Base-by-base conservation (phyloP, 2,113 vertebrate species). In the Archocentrus centrarchus region DNA sequence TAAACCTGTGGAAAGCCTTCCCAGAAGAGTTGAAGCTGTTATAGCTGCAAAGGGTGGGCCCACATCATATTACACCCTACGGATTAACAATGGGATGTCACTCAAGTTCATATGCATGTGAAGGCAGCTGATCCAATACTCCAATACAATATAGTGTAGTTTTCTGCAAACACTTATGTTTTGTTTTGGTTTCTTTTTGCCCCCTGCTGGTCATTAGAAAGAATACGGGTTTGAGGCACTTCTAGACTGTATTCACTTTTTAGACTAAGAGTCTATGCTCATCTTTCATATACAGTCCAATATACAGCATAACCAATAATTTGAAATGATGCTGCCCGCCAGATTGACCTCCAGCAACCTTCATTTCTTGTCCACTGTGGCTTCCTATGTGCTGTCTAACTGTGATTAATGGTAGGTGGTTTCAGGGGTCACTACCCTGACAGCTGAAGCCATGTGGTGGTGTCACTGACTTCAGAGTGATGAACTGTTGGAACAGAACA, bases 331-430 rank as follows among this genome's bases (percentile, higher is more conserved):
- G 59, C 59, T 62, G 66, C 44, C 62, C 22, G 59, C 62, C 18
- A 10, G 68, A 68, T 9, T 39, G 82, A 89, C 85, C 82, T 85
- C 85, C 60, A 79, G 82, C 57, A 41, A 47, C 77, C 80, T 77
- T 76, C 78, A 83, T 85, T 81, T 76, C 80, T 89, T 7, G 55
- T 53, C 76, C 83, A 82, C 35, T 4, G 8, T 2, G 47, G 76
- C 79, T 75, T 64, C 64, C 80, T 55, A 18, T 1, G 14, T 47
- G 79, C 80, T n/a, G 82, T 73, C 88, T 83, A 59, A 66, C 81
- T 82, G 58, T 92, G 89, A 92, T 91, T 87, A 88, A 92, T 90
- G 89, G 59, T 68, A 41, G 55, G 59, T 15, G 47, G 62, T 84
- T 88, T 86, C 78, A 85, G 81, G 79, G 89, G 84, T 91, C 87